Evolutionary conservation across 2,888 invertebrate species (phyloP), one percentile per base, ranked within the genome.

Genomic region (Conistra vaccinii): DNA sequence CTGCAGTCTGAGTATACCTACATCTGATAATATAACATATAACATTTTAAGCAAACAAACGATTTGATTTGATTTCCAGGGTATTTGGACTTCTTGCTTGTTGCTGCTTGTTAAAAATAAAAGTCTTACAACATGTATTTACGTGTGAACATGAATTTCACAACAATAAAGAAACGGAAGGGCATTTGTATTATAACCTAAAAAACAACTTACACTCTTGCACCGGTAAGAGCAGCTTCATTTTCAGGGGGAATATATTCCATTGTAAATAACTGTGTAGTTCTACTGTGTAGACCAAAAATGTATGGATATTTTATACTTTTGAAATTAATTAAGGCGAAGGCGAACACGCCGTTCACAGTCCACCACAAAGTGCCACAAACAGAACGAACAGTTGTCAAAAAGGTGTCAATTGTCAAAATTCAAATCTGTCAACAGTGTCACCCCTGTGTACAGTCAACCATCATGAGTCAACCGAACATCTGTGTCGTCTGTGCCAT

Each of bases 191-290:
- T 32, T 83, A 57, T 48, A 87, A 87, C 86, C 88, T 86, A 78
- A 77, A 85, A 85, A 62, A 17, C 9, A 83, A 93, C 95, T 94
- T 92, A 96, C 96, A 96, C 92, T 89, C 96, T 89, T 57, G 95
- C 92, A 67, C 89, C 90, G 73, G 90, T 92, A 35, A 91, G 83
- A 48, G 89, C 74, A 48, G 90, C 73, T 76, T 88, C 87, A 76
- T 90, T 90, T 81, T 96, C 95, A 32, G 94, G 91, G 7, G 93
- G 79, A 77, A 96, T 93, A 77, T 96, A 96, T 83, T 96, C 96
- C 96, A 96, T 96, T 84, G 88, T 74, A 29, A 73, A 35, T 17
- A 35, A 48, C 48, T 69, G 51, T 68, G 26, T 29, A 29, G 12
- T 76, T 76, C 17, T 57, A 58, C 7, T 26, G 0, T n/a, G 48